A percentile compares a stretch with the other conserved stretches of the same genome.
Conservation (phyloP, 2,888 invertebrate species). For the Chironomus riparius region DNA sequence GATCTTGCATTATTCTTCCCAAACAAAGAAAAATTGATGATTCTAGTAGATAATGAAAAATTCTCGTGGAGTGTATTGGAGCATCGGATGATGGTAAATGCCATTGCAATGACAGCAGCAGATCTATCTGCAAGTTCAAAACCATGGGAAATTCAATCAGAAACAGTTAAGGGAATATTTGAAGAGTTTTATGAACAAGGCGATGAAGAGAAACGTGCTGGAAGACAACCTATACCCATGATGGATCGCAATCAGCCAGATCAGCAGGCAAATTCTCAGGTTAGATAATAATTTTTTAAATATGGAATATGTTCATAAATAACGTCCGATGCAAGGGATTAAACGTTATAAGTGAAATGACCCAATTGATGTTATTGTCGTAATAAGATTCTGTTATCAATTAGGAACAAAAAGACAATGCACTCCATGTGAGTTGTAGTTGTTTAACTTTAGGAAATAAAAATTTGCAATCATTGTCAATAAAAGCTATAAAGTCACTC, state of each 20-base stretch:
- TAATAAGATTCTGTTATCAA: slow-evolving; percentile 22
- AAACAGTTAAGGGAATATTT: slow-evolving; percentile 72
- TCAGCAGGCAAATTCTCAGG: slow-evolving; percentile 67
- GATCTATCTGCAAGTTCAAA: slow-evolving; percentile 78
- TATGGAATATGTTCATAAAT: no score
- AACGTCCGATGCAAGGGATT: no score
- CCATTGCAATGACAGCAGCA: slow-evolving; percentile 73
- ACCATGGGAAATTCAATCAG: slow-evolving; percentile 71
- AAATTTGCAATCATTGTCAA: no score
- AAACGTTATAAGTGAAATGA: no score
- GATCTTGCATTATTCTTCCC: slow-evolving; percentile 75
- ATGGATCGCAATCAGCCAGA: slow-evolving; percentile 66
- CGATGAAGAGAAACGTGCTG: slow-evolving; percentile 59
- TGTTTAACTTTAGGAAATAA: no score
- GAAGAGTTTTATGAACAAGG: slow-evolving; percentile 75
- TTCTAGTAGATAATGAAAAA: slow-evolving; percentile 44
- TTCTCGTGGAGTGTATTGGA: slow-evolving; percentile 58
- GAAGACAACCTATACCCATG: slow-evolving; percentile 67
- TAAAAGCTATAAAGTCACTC: no score
- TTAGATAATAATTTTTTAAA: slow-evolving; percentile 32
- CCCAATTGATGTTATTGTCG: no score
- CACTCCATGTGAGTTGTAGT: no score
- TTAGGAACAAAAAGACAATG: neutral
- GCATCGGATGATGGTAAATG: slow-evolving; percentile 62
- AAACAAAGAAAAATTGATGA: slow-evolving; percentile 55